Conservation (phyloP, 2,113 vertebrate genomes). For the Malurus cyaneus region DNA sequence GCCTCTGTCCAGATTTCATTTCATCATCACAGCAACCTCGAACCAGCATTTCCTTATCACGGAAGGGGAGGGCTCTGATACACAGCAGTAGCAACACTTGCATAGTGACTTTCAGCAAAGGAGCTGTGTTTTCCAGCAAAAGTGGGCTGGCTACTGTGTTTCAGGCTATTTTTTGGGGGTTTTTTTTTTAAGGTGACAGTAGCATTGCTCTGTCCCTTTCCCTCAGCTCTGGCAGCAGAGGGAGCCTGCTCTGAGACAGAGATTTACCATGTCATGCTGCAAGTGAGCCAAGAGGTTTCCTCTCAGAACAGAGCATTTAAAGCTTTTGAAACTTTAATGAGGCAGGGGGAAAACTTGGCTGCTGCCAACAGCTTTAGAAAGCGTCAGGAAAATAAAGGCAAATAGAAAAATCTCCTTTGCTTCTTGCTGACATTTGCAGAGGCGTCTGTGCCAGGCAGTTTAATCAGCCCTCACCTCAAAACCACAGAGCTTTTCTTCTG, state of each 20-base stretch:
- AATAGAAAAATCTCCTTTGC: background rate
- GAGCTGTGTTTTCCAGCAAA: background rate
- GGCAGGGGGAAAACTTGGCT: background rate
- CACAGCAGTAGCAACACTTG: accelerated
- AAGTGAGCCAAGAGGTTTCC: slow-evolving; percentile 14
- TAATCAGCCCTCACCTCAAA: slow-evolving; percentile 43
- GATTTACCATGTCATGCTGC: background rate
- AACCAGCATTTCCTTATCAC: background rate
- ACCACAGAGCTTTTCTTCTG: slow-evolving; percentile 22
- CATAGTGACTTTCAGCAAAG: accelerated
- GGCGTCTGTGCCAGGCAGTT: background rate
- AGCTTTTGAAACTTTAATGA: slow-evolving; percentile 51
- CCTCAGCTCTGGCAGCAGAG: slow-evolving; percentile 15
- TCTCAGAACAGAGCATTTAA: slow-evolving; percentile 21
- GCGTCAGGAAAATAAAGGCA: background rate
- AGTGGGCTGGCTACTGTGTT: accelerated
- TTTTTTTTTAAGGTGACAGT: background rate
- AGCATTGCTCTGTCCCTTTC: background rate
- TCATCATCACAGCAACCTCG: background rate
- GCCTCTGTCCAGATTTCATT: background rate
- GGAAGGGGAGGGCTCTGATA: background rate
- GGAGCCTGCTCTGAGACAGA: background rate
- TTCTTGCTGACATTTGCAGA: slow-evolving; percentile 36
- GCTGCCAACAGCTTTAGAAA: slow-evolving; percentile 9
- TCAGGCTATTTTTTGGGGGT: background rate